These are phyloP conservation scores for Agapostemon virescens DNA, from an alignment of 2,888 invertebrate genomes.

Conservation along the genomic window DNA sequence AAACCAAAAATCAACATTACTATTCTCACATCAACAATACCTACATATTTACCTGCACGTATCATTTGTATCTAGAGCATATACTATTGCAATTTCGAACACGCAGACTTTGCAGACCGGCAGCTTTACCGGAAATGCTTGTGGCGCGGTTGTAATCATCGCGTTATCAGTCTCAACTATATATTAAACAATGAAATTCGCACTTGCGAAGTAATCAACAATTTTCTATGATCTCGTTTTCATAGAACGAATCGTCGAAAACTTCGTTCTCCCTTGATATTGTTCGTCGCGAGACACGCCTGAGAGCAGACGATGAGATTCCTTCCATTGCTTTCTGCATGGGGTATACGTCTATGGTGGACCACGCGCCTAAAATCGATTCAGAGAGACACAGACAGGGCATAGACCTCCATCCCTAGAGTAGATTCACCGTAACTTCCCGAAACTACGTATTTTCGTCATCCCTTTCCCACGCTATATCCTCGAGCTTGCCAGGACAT, in stretches of 20 bases:
- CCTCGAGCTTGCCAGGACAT: not conserved
- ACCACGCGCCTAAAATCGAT: conserved; percentile 77
- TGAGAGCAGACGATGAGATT: conserved; percentile 29
- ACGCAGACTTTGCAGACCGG: not conserved
- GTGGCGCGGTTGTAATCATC: not conserved
- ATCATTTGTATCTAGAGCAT: not conserved
- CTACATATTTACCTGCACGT: not conserved
- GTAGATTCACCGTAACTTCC: conserved; percentile 70
- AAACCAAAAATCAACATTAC: not conserved
- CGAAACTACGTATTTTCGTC: not conserved
- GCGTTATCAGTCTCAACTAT: not conserved
- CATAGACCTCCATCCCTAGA: conserved; percentile 71
- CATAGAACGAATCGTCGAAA: not conserved
- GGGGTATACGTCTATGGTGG: conserved; percentile 70
- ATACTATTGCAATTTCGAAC: not conserved
- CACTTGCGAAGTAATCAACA: not conserved
- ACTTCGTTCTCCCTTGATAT: conserved; percentile 20
- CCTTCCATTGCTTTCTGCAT: conserved; percentile 37
- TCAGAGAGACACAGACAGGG: conserved; percentile 74
- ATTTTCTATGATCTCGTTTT: not conserved
- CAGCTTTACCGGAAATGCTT: not conserved
- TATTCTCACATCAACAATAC: not conserved
- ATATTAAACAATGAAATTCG: not conserved
- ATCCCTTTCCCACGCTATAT: not conserved
- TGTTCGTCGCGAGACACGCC: conserved; percentile 9